phyloP scores from a whole-genome alignment of 2,113 vertebrate species.

The Lipotes vexillifer region DNA sequence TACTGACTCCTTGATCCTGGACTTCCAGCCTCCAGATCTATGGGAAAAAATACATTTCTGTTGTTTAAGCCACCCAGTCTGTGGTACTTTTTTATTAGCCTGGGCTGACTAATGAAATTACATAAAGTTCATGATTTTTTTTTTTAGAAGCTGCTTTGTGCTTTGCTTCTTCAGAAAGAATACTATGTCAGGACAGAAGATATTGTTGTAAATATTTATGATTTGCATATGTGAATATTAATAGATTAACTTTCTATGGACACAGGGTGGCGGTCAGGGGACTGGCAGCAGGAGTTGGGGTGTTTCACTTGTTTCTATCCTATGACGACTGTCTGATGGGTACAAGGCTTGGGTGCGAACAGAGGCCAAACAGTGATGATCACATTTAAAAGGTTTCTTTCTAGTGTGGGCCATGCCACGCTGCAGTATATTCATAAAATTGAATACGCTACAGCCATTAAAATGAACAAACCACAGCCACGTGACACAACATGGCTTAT shows the following conservation, averaged over 20 bases:
- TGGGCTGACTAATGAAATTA: not conserved
- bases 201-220: not conserved
- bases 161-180: not conserved
- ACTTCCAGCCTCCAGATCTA: not conserved
- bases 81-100: not conserved
- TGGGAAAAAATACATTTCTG: not conserved
- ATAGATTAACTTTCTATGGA: not conserved
- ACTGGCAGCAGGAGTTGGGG: not conserved
- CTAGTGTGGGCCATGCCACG: not conserved
- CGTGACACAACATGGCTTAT: not conserved
- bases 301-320: not conserved
- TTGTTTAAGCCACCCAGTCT: not conserved
- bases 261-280: not conserved
- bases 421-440: not conserved
- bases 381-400: not conserved
- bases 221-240: not conserved
- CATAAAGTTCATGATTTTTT: not conserved
- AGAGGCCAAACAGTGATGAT: not conserved
- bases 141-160: not conserved
- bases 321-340: not conserved
- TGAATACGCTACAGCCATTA: not conserved
- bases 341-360: not conserved
- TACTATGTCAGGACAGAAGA: not conserved
- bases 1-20: not conserved
- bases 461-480: not conserved